Percentiles rank a stretch among this genome's conserved stretches.
Conservation (phyloP, 2,888 invertebrate species). For the Drosophila pseudotalamancana region DNA sequence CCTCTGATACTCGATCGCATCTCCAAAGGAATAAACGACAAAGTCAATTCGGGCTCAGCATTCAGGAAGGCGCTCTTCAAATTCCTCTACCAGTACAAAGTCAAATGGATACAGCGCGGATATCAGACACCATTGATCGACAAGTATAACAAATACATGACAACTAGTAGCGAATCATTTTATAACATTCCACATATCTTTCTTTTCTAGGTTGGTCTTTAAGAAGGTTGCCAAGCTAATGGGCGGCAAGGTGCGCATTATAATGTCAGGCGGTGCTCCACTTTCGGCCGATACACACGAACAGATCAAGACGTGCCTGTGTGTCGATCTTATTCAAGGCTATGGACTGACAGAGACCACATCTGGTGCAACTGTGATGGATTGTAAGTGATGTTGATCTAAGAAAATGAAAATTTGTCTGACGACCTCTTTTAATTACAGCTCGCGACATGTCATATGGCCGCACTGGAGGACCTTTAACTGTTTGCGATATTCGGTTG, state of each 20-base stretch:
- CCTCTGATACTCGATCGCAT: slow-evolving; percentile 99
- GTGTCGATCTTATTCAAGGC: slow-evolving; percentile 95
- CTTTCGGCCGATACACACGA: slow-evolving; percentile 97
- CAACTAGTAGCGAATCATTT: background rate
- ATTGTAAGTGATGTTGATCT: slow-evolving; percentile 85
- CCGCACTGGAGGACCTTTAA: slow-evolving; percentile 94
- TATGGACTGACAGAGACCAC: slow-evolving; percentile 99
- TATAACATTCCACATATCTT: background rate
- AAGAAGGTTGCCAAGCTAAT: slow-evolving; percentile 87
- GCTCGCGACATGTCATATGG: slow-evolving; percentile 87
- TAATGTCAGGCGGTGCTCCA: slow-evolving; percentile 98
- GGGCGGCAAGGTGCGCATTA: slow-evolving; percentile 94
- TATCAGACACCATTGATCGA: slow-evolving; percentile 92
- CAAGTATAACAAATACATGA: slow-evolving; percentile 84
- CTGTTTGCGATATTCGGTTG: slow-evolving; percentile 92
- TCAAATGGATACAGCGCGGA: slow-evolving; percentile 92
- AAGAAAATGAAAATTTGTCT: background rate
- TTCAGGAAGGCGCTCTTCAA: slow-evolving; percentile 94
- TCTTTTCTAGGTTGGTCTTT: slow-evolving; percentile 80
- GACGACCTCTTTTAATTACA: too few species aligned
- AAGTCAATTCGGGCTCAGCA: slow-evolving; percentile 92
- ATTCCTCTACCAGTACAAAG: slow-evolving; percentile 97
- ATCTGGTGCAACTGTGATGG: slow-evolving; percentile 95
- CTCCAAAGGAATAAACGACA: slow-evolving; percentile 98
- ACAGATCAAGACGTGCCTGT: slow-evolving; percentile 95